These are phyloP conservation scores for Julus scanicus DNA, from an alignment of 2,888 invertebrate genomes.

Conservation along the genomic window DNA sequence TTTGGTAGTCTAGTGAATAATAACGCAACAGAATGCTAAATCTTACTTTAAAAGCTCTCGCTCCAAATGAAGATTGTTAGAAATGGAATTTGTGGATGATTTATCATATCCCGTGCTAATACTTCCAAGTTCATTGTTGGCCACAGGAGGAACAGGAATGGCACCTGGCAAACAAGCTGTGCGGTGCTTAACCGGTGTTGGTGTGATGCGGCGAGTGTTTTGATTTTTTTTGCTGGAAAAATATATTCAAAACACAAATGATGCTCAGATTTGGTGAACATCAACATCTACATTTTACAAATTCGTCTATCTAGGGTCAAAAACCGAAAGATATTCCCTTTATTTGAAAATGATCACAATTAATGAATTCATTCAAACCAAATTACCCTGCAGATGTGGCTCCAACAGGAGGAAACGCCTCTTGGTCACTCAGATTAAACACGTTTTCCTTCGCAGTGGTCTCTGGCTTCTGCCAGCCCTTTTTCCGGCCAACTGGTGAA, in stretches of 20 bases:
- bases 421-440: constrained; percentile 31
- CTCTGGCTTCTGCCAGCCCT: neutral
- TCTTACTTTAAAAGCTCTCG: constrained; percentile 44
- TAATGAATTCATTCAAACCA: neutral
- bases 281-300: too few species aligned
- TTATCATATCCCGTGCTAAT: neutral
- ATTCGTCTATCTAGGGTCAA: too few species aligned
- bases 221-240: constrained; percentile 39
- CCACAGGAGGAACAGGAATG: neutral
- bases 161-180: neutral
- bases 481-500: neutral
- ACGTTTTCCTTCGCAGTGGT: neutral
- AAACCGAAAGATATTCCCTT: neutral
- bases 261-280: neutral
- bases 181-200: constrained; percentile 1
- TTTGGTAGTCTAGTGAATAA: neutral
- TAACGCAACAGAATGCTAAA: neutral
- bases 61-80: neutral
- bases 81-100: neutral
- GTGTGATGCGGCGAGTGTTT: constrained; percentile 34
- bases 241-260: neutral
- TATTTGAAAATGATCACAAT: neutral
- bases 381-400: neutral
- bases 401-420: constrained; percentile 41
- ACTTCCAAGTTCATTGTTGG: neutral